Conservation (phyloP, 2,113 vertebrate species). For the Puffinus mauretanicus region DNA sequence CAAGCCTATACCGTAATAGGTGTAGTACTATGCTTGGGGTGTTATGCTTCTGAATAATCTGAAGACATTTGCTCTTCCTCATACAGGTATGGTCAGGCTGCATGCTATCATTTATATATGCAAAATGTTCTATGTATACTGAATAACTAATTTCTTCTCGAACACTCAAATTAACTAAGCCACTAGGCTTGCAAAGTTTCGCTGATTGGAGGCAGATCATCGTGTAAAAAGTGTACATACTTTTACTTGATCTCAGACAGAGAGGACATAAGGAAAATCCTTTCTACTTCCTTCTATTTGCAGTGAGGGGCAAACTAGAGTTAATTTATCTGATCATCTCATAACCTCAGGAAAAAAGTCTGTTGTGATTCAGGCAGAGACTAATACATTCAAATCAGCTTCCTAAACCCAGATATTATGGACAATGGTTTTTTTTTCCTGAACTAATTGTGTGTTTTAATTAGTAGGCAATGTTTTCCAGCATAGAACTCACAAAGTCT, state of each 20-base stretch:
- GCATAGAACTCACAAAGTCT: neutral
- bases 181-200: neutral
- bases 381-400: neutral
- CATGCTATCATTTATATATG: neutral
- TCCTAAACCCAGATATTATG: neutral
- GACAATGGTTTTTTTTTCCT: neutral
- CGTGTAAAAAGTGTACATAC: neutral
- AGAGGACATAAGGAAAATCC: neutral
- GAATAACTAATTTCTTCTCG: neutral
- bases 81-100: neutral
- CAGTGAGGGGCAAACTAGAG: neutral
- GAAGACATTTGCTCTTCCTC: neutral
- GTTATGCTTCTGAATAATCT: neutral
- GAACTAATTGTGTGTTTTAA: neutral
- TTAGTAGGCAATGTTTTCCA: neutral
- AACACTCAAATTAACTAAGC: neutral
- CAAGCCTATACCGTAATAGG: rapidly evolving
- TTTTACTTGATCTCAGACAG: neutral
- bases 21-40: neutral
- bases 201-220: neutral
- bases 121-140: neutral
- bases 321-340: neutral
- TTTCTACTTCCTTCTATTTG: neutral
- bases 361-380: neutral
- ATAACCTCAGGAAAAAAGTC: neutral